phyloP scores from a whole-genome alignment of 2,797 vertebrate species.

The Gambelia wislizenii region DNA sequence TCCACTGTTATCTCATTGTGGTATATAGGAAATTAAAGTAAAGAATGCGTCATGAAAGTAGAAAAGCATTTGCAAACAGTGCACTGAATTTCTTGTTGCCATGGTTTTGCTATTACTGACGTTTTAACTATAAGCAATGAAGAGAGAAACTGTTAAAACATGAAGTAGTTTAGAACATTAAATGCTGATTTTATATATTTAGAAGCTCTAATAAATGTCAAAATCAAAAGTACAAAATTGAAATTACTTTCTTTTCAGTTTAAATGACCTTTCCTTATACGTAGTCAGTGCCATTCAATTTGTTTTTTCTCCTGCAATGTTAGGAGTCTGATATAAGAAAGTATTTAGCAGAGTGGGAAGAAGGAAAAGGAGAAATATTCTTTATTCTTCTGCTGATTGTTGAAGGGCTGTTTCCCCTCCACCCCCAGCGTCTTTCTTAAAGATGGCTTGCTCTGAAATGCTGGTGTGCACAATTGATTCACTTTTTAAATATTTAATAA shows the following conservation, averaged over 20 bases:
- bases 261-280: background rate
- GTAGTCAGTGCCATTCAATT: background rate
- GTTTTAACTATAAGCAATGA: conserved; percentile 59
- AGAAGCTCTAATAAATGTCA: conserved; percentile 38
- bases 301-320: conserved; percentile 5
- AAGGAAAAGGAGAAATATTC: background rate
- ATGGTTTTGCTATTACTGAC: conserved; percentile 59
- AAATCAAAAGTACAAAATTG: conserved; percentile 14
- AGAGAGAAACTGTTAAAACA: conserved; percentile 62
- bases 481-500: conserved; percentile 7
- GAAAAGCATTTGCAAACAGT: conserved; percentile 70
- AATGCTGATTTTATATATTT: conserved; percentile 38
- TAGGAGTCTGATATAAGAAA: background rate
- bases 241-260: conserved; percentile 39
- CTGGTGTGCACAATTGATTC: background rate
- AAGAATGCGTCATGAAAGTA: conserved; percentile 69
- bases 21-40: conserved; percentile 72
- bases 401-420: background rate
- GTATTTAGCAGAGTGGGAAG: background rate
- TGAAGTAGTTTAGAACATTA: conserved; percentile 60
- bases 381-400: background rate
- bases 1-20: conserved; percentile 54
- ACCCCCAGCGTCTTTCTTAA: background rate
- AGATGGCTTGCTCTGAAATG: background rate
- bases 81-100: conserved; percentile 70